These are phyloP conservation scores for Riparia riparia DNA, from an alignment of 2,113 vertebrate genomes.

Conservation along the genomic window DNA sequence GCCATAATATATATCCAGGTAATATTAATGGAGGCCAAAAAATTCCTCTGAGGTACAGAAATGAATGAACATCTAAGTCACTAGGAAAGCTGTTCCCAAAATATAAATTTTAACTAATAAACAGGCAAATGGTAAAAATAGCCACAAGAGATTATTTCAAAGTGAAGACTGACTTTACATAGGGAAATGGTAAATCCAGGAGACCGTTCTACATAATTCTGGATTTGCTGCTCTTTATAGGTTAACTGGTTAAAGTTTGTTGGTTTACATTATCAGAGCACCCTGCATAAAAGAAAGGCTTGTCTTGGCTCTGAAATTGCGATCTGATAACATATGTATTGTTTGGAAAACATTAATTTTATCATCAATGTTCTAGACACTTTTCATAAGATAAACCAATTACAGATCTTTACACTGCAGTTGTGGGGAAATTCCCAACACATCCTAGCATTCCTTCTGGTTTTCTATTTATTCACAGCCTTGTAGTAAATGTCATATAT, in stretches of 20 bases:
- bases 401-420: neutral
- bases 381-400: neutral
- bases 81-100: neutral
- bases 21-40: neutral
- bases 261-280: neutral
- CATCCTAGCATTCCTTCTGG: neutral
- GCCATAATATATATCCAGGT: neutral
- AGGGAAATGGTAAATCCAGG: neutral
- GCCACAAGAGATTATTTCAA: neutral
- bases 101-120: neutral
- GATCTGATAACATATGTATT: neutral
- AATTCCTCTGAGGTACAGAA: neutral
- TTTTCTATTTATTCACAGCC: conserved; percentile 21
- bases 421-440: neutral
- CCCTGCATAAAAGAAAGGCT: neutral
- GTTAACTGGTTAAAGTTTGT: neutral
- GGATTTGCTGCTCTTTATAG: neutral
- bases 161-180: neutral
- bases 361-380: neutral
- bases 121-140: neutral
- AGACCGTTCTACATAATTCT: neutral
- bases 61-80: neutral
- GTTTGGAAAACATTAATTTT: conserved; percentile 13
- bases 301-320: neutral
- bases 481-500: conserved; percentile 8